Evolutionary conservation across 2,797 vertebrate genomes (phyloP), one percentile per base, ranked within the genome.

Genomic region (Leuciscus waleckii): DNA sequence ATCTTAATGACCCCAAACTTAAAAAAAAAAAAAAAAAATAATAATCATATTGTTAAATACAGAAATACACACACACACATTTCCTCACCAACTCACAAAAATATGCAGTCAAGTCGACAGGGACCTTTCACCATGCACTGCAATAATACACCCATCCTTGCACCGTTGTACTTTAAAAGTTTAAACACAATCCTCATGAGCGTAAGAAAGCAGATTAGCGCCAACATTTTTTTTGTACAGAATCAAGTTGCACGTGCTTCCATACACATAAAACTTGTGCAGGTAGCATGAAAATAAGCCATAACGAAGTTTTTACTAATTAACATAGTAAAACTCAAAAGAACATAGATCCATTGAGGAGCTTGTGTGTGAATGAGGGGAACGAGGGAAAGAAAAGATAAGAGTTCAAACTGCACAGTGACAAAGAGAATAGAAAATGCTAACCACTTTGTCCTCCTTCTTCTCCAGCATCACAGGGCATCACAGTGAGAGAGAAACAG

Each of bases 361-460:
- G 16, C 46, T 54, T 68, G 32, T 54, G n/a, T 74, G 39, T 74
- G 70, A 82, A n/a, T 49, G 43, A 74, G 41, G 39, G 17, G 29
- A 73, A 54, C 41, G 10, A 35, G 68, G 17, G 17, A 41, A 49
- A 70, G 19, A 56, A 79, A 58, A 78, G 9, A 26, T 70, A 39
- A 35, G 81, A 26, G 7, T 63, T 69, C 13, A 54, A 58, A 51
- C 7, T 46, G 17, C 32, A 82, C 58, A 77, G 32, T n/a, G 29
- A 77, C 67, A 81, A 26, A 86, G 39, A 87, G 82, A 35, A 89
- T 88, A 65, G 73, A 89, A 92, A 93, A 93, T 94, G 97, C 97
- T 98, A 96, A 99, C 97, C 97, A 99, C 98, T 98, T 98, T 99
- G 95, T 99, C 97, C 95, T 98, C 97, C 97, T 98, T 97, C 95